Evolutionary conservation across 2,888 invertebrate genomes (phyloP).

Genomic region (Clostera curtula): DNA sequence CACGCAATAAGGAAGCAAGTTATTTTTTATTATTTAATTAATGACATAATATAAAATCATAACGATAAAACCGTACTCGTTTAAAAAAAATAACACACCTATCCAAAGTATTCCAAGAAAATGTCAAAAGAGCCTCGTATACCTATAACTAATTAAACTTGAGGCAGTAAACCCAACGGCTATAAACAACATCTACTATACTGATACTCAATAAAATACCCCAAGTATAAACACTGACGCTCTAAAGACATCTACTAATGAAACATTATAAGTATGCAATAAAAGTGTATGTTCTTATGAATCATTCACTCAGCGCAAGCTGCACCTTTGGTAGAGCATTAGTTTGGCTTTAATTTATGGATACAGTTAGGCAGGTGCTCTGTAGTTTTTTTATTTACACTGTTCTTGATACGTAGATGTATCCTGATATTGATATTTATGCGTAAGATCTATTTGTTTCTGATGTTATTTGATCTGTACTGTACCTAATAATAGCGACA

Average conservation of each 20-base stretch:
- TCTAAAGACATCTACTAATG: background rate
- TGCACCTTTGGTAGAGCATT: slow-evolving; percentile 19
- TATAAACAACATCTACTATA: slow-evolving; percentile 22
- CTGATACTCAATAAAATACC: slow-evolving; percentile 11
- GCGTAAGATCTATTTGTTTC: slow-evolving; percentile 3
- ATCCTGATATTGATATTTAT: slow-evolving; percentile 8
- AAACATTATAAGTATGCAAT: slow-evolving; percentile 20
- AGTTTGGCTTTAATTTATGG: slow-evolving; percentile 11
- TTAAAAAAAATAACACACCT: too few species aligned
- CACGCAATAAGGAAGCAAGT: too few species aligned
- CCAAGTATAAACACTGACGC: background rate
- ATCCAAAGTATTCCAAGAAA: too few species aligned
- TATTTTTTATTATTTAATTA: too few species aligned
- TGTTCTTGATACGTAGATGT: slow-evolving; percentile 13
- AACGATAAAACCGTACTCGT: too few species aligned
- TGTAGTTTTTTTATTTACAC: slow-evolving; percentile 9
- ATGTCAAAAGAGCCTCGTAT: too few species aligned
- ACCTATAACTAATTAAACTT: too few species aligned
- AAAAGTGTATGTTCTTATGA: slow-evolving; percentile 12
- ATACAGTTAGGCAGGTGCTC: slow-evolving; percentile 17
- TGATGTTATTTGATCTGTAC: too few species aligned
- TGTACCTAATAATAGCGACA: too few species aligned
- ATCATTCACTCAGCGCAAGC: slow-evolving; percentile 23
- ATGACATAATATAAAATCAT: too few species aligned
- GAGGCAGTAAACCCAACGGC: too few species aligned